phyloP scores from a whole-genome alignment of 2,888 invertebrate species.

The Vanessa cardui region DNA sequence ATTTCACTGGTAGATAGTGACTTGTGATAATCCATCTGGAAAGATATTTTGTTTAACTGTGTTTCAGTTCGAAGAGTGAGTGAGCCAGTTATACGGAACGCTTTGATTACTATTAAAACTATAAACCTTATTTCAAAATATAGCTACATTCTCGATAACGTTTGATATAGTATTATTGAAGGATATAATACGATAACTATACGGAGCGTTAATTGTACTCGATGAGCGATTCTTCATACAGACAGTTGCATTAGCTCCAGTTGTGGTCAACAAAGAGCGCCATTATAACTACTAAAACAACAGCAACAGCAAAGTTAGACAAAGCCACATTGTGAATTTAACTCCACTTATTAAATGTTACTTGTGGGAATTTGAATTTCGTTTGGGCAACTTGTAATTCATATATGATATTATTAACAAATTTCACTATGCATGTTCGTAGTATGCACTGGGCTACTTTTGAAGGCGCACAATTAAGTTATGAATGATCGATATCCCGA shows the following conservation, averaged over 20 bases:
- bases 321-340: constrained; percentile 65
- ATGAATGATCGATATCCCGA: constrained; percentile 71
- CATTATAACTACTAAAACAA: constrained; percentile 70
- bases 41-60: too few relatives aligned
- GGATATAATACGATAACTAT: too few relatives aligned
- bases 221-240: constrained; percentile 36
- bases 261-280: constrained; percentile 62
- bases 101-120: too few relatives aligned
- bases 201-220: constrained; percentile 4
- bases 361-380: constrained; percentile 52
- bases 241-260: constrained; percentile 63
- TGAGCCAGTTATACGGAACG: too few relatives aligned
- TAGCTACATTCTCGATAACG: too few relatives aligned
- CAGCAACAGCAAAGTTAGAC: constrained; percentile 63
- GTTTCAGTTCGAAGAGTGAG: too few relatives aligned
- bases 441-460: constrained; percentile 46
- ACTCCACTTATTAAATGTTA: constrained; percentile 53
- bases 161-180: too few relatives aligned
- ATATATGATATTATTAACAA: constrained; percentile 19
- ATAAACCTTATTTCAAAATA: too few relatives aligned
- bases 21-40: too few relatives aligned
- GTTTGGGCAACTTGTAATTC: constrained; percentile 40
- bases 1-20: too few relatives aligned
- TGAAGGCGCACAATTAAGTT: constrained; percentile 60
- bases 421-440: constrained; percentile 25